A percentile compares a stretch with the other conserved stretches of the same genome.
These are phyloP conservation scores for Petaurus breviceps DNA, from an alignment of 2,113 vertebrate genomes.

Conservation along the genomic window DNA sequence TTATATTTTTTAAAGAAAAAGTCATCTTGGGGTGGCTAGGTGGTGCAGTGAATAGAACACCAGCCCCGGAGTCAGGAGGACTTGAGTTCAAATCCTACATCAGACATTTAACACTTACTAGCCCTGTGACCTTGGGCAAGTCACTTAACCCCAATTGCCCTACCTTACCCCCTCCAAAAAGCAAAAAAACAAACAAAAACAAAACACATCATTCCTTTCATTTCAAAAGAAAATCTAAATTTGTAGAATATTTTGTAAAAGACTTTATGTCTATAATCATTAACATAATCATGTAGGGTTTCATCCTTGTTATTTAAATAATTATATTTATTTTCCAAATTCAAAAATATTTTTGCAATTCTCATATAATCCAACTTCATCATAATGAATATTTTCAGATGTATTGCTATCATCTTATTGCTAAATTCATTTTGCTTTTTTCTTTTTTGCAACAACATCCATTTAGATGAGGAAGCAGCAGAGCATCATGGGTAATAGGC, in stretches of 20 bases:
- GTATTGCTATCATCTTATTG: background rate
- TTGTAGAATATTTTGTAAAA: background rate
- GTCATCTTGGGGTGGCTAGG: too few relatives aligned
- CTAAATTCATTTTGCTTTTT: background rate
- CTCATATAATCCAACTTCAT: background rate
- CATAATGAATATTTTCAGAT: background rate
- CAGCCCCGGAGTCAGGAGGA: too few relatives aligned
- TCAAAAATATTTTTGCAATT: background rate
- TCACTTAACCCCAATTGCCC: too few relatives aligned
- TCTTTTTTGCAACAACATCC: background rate
- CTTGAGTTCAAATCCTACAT: too few relatives aligned
- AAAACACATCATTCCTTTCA: background rate
- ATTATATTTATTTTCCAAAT: background rate
- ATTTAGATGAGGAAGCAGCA: background rate
- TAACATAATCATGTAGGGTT: background rate
- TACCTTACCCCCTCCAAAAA: too few relatives aligned
- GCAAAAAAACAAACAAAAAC: too few relatives aligned
- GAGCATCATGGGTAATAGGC: background rate
- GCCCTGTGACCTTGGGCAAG: too few relatives aligned
- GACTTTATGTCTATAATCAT: background rate
- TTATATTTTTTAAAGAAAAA: background rate
- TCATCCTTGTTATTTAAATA: background rate
- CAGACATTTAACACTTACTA: too few relatives aligned
- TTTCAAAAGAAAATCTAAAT: background rate
- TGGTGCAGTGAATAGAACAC: too few relatives aligned